Base-by-base conservation (phyloP, 2,113 vertebrate genomes). In the Columba livia region DNA sequence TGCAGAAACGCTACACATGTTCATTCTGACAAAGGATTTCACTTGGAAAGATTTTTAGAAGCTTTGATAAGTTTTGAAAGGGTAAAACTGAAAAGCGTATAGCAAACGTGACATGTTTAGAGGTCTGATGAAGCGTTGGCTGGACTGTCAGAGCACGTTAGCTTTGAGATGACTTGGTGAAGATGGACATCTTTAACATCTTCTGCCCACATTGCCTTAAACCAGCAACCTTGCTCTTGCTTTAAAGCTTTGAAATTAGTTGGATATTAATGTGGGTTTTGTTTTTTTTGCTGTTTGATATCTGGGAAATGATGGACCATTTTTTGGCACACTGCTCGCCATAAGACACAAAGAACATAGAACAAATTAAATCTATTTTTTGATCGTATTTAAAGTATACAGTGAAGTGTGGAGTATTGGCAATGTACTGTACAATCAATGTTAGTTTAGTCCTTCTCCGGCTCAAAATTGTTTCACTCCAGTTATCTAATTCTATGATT, bases 31-130 rank as follows among this genome's bases (percentile, higher is more conserved):
- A n/a, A 47, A 78, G 80, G 9, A 16, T 58, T 56, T 50, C 14
- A 18, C 38, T 78, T 51, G n/a, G 10, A 24, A 56, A 56, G 15
- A 4, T 23, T 42, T 56, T 67, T 19, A 36, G 44, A 77, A 65
- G 15, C 25, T 73, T 40, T 28, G 6, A 15, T 36, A 25, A 47
- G 5, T 61, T 75, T 75, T n/a, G 32, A 2, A 79, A 40, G 10
- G 3, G 7, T 56, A 15, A 64, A 88, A 67, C 5, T 38, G 48
- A 65, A 70, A 53, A 14, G 12, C 17, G 23, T 20, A 12, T 31
- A 15, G 9, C 26, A n/a, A 57, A 67, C 11, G 5, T 58, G 29
- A 36, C 18, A 31, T 0, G 0, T 13, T 25, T 67, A 1, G 19
- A 47, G 75, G 29, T 44, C 50, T 85, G 29, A 40, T 40, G 4